These are phyloP conservation scores for Drosophila pachea DNA, from an alignment of 1,140 invertebrate species.

Conservation along the genomic window DNA sequence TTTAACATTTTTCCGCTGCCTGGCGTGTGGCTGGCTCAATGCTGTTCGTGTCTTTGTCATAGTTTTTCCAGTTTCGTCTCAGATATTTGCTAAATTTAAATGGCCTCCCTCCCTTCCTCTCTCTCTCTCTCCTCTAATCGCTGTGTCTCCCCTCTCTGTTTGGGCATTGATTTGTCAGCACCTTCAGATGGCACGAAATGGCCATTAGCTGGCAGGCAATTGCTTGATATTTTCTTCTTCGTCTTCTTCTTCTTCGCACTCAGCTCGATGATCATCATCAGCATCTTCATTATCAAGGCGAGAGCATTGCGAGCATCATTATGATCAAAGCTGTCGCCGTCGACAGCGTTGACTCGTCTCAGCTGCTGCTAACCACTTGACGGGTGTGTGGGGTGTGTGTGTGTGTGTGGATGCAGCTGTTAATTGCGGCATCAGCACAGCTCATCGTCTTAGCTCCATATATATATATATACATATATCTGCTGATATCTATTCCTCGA, in stretches of 20 bases:
- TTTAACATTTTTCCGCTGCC: not conserved
- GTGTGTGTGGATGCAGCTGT: conserved; percentile 69
- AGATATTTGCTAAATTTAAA: conserved; percentile 69
- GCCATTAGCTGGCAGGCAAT: not conserved
- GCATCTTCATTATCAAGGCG: no score
- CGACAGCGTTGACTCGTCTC: conserved; percentile 30
- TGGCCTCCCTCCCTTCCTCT: conserved; percentile 4
- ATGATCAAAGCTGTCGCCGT: not conserved
- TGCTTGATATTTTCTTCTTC: conserved; percentile 5
- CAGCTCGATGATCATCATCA: conserved; percentile 21
- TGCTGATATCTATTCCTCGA: conserved; percentile 10
- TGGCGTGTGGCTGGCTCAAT: not conserved
- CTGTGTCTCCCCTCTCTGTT: not conserved
- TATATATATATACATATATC: conserved; percentile 19
- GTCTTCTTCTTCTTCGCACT: no score
- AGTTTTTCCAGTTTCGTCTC: conserved; percentile 21
- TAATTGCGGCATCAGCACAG: conserved; percentile 59
- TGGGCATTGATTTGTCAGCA: conserved; percentile 68
- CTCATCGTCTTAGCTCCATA: conserved; percentile 43
- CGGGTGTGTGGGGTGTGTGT: no score
- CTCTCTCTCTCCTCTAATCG: not conserved
- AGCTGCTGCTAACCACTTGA: conserved; percentile 21
- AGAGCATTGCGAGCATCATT: not conserved
- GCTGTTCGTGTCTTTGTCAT: conserved; percentile 20
- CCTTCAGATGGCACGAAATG: conserved; percentile 28